A percentile compares a stretch with the other conserved stretches of the same genome.
Evolutionary conservation across 2,888 invertebrate genomes (phyloP).

Genomic region (Iphiclides podalirius): DNA sequence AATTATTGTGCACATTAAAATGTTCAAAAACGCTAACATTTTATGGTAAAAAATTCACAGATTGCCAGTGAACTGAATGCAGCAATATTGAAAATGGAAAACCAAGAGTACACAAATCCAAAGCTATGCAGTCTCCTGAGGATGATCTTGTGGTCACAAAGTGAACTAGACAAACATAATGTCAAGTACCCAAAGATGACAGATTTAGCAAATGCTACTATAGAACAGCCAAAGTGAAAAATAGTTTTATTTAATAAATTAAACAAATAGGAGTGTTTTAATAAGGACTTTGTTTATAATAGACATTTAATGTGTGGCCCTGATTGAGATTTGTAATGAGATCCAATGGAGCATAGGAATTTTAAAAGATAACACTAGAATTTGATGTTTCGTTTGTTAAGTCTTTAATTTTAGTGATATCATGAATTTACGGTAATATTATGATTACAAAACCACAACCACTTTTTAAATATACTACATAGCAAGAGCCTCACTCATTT

Average conservation of each 20-base stretch:
- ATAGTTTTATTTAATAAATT: constrained; percentile 13
- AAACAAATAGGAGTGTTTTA: constrained; percentile 15
- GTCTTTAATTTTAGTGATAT: constrained; percentile 1
- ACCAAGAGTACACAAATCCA: constrained; percentile 93
- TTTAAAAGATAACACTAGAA: neutral
- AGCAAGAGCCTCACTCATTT: neutral
- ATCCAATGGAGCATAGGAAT: neutral
- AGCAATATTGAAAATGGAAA: constrained; percentile 96
- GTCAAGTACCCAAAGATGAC: constrained; percentile 98
- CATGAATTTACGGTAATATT: neutral
- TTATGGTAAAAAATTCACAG: no score
- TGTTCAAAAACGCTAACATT: no score
- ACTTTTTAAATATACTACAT: neutral
- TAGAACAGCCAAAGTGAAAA: constrained; percentile 85
- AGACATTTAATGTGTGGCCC: constrained; percentile 1
- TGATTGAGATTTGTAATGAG: neutral
- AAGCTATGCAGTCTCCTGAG: constrained; percentile 94
- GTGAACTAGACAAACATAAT: constrained; percentile 95
- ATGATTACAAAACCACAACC: neutral
- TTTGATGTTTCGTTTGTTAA: constrained; percentile 4
- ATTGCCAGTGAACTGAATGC: constrained; percentile 98
- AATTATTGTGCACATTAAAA: no score
- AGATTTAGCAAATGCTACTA: constrained; percentile 91
- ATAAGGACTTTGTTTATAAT: constrained; percentile 12
- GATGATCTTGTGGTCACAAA: constrained; percentile 97